Evolutionary conservation across 2,888 invertebrate genomes (phyloP).

Genomic region (Caenorhabditis wallacei): DNA sequence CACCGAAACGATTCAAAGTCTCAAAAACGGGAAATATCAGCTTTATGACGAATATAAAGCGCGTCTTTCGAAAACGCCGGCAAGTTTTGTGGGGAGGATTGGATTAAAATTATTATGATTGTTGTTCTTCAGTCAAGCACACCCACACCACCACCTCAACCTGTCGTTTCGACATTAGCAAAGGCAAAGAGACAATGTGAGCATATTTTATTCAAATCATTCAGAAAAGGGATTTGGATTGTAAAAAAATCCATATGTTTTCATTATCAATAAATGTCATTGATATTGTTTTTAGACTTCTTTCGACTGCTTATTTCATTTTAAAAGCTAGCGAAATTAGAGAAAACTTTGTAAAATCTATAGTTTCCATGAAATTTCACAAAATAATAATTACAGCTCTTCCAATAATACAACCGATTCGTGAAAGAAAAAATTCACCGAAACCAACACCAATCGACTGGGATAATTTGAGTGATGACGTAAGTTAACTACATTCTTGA

Average conservation of each 20-base stretch:
- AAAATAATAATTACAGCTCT: too few species aligned
- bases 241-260: too few species aligned
- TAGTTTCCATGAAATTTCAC: too few species aligned
- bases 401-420: slow-evolving; percentile 59
- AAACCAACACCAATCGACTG: slow-evolving; percentile 36
- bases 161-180: slow-evolving; percentile 49
- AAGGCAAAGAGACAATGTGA: slow-evolving; percentile 54
- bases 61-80: slow-evolving; percentile 62
- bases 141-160: slow-evolving; percentile 54
- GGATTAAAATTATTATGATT: slow-evolving; percentile 60
- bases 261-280: too few species aligned
- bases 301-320: too few species aligned
- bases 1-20: slow-evolving; percentile 61
- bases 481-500: slow-evolving; percentile 10
- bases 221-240: background rate
- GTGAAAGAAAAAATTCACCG: slow-evolving; percentile 33
- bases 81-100: slow-evolving; percentile 50
- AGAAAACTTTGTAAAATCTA: too few species aligned
- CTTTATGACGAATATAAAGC: slow-evolving; percentile 64
- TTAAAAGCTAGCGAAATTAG: too few species aligned
- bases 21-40: slow-evolving; percentile 63
- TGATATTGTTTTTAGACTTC: too few species aligned
- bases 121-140: slow-evolving; percentile 65
- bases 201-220: background rate
- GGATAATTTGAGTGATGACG: slow-evolving; percentile 56